phyloP scores from a whole-genome alignment of 2,797 vertebrate genomes.

The Megalops cyprinoides region DNA sequence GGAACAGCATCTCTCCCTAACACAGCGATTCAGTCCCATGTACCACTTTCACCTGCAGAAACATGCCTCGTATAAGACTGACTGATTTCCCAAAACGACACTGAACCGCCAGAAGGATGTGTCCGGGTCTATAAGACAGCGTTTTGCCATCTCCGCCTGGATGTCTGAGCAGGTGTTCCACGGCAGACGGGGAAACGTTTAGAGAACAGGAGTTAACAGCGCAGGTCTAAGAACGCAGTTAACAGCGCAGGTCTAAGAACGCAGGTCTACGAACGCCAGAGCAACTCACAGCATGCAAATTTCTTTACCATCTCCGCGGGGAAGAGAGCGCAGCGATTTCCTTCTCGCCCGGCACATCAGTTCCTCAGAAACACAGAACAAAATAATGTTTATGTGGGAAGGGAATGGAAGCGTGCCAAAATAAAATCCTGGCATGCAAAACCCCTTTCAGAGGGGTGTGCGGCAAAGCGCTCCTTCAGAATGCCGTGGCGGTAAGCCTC shows the following conservation, averaged over 20 bases:
- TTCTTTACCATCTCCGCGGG: slow-evolving; percentile 20
- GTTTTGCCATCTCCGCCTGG: not conserved
- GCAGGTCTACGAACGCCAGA: not conserved
- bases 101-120: too few species aligned
- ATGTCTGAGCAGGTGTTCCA: too few species aligned
- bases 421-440: not conserved
- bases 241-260: too few species aligned
- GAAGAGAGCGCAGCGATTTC: not conserved
- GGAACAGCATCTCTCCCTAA: not conserved
- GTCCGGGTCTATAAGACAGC: too few species aligned
- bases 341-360: not conserved
- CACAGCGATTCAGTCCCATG: not conserved
- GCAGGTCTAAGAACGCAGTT: slow-evolving; percentile 7
- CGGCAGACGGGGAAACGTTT: not conserved
- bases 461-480: not conserved
- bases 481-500: not conserved
- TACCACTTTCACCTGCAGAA: not conserved
- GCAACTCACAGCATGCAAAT: slow-evolving; percentile 36
- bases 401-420: not conserved
- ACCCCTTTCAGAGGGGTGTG: slow-evolving; percentile 1
- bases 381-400: not conserved
- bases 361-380: not conserved
- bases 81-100: too few species aligned
- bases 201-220: slow-evolving; percentile 26
- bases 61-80: not conserved